Evolutionary conservation across 1,140 invertebrate genomes (phyloP).

Genomic region (Scaptomyza graminum): DNA sequence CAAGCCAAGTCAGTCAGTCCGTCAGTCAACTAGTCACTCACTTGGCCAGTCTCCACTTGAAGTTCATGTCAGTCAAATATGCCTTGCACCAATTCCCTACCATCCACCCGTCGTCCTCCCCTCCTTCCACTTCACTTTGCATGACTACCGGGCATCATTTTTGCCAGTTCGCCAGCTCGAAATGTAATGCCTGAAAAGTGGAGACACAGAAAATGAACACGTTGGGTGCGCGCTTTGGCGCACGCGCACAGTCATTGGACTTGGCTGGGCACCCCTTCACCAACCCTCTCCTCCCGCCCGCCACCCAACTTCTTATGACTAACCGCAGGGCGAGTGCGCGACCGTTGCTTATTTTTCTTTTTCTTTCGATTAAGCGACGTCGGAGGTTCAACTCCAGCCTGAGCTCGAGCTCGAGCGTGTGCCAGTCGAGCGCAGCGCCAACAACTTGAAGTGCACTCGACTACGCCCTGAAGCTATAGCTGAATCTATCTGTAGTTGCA

Average conservation of each 20-base stretch:
- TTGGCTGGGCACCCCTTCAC: conserved; percentile 1
- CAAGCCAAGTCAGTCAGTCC: conserved; percentile 52
- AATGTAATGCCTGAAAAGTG: conserved; percentile 60
- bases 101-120: conserved; percentile 8
- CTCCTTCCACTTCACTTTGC: conserved; percentile 25
- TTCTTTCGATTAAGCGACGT: conserved; percentile 68
- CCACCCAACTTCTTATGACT: conserved; percentile 36
- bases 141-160: conserved; percentile 83
- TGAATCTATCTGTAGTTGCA: conserved; percentile 5
- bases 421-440: conserved; percentile 61
- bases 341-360: conserved; percentile 23
- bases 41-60: conserved; percentile 26
- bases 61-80: conserved; percentile 27
- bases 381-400: conserved; percentile 11
- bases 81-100: neutral
- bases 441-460: conserved; percentile 40
- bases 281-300: neutral
- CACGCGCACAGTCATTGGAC: conserved; percentile 67
- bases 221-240: conserved; percentile 63
- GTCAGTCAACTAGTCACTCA: conserved; percentile 61
- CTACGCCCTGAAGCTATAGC: conserved; percentile 34
- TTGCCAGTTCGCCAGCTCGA: conserved; percentile 37
- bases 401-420: conserved; percentile 57
- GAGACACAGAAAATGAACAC: conserved; percentile 68
- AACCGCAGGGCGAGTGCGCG: conserved; percentile 73